These are phyloP conservation scores for Chalcis sispes DNA, from an alignment of 2,888 invertebrate species.

Conservation along the genomic window DNA sequence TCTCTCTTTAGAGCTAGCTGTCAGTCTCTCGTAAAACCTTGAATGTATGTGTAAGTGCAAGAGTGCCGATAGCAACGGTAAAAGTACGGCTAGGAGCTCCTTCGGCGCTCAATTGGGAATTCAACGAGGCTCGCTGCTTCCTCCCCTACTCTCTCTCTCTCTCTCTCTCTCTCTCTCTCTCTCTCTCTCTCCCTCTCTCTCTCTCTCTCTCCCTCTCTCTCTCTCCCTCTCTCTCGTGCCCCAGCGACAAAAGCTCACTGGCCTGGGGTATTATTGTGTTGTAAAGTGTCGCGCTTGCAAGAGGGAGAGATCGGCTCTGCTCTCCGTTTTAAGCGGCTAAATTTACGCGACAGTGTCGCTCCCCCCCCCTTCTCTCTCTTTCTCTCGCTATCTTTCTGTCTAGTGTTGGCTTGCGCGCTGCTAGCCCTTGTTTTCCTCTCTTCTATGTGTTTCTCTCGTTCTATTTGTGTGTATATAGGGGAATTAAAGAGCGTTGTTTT, in stretches of 20 bases:
- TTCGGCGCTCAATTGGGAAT: constrained; percentile 28
- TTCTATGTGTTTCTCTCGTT: background rate
- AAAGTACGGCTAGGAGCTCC: constrained; percentile 10
- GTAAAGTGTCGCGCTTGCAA: constrained; percentile 34
- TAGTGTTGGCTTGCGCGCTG: background rate
- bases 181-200: background rate
- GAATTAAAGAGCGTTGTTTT: constrained; percentile 37
- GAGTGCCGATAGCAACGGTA: constrained; percentile 1
- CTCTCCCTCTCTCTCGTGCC: no score
- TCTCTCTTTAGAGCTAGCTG: background rate
- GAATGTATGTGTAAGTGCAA: no score
- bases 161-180: background rate
- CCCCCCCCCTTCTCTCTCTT: background rate
- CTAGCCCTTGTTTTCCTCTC: background rate
- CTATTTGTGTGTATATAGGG: constrained; percentile 5
- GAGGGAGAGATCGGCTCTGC: constrained; percentile 7
- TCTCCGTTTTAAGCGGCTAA: constrained; percentile 37
- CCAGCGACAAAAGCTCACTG: constrained; percentile 6
- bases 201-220: background rate
- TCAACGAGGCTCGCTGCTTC: constrained; percentile 21
- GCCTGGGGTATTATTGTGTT: constrained; percentile 29
- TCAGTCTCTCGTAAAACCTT: constrained; percentile 8
- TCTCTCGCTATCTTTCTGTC: background rate
- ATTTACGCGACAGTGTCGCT: constrained; percentile 34
- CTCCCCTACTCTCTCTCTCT: background rate